These are phyloP conservation scores for Mastigias papua DNA, from an alignment of 30 jellyfish, hydroid and myxozoan genomes.

Conservation along the genomic window DNA sequence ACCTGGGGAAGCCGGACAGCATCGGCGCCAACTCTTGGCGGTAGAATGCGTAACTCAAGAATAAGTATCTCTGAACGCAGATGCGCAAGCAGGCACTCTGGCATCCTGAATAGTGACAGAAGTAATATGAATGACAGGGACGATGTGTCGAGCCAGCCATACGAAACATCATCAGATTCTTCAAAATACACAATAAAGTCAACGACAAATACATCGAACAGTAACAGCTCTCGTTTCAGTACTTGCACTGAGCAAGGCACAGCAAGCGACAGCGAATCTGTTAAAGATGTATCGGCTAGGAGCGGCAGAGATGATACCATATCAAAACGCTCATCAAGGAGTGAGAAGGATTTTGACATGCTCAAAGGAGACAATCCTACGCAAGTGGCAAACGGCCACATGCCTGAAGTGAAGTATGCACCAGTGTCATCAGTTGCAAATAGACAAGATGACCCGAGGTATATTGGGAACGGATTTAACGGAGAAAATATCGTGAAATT, in stretches of 20 bases:
- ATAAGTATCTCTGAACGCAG: slow-evolving; percentile 72
- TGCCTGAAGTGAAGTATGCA: slow-evolving; percentile 41
- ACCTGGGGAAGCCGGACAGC: slow-evolving; percentile 99
- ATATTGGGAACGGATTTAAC: slow-evolving; percentile 21
- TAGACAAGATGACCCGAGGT: slow-evolving; percentile 36
- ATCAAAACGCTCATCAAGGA: slow-evolving; percentile 13
- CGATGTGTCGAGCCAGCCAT: slow-evolving; percentile 83
- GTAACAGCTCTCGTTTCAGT: slow-evolving; percentile 79
- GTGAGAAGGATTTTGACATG: slow-evolving; percentile 26
- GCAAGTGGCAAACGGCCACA: slow-evolving; percentile 39
- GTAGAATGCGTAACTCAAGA: slow-evolving; percentile 79
- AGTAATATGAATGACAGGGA: slow-evolving; percentile 35
- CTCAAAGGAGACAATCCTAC: slow-evolving; percentile 22
- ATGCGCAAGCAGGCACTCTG: slow-evolving; percentile 79
- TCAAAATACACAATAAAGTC: slow-evolving; percentile 85
- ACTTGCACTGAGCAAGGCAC: slow-evolving; percentile 80
- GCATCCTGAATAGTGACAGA: slow-evolving; percentile 45
- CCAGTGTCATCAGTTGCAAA: slow-evolving; percentile 1
- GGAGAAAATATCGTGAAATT: slow-evolving; percentile 38
- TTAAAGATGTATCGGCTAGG: slow-evolving; percentile 25
- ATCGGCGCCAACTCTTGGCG: slow-evolving; percentile 98
- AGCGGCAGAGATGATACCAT: slow-evolving; percentile 46
- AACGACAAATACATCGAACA: slow-evolving; percentile 65
- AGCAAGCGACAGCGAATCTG: slow-evolving; percentile 72
- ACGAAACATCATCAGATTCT: slow-evolving; percentile 87